Evolutionary conservation across 1,140 invertebrate species (phyloP), one percentile per base, ranked within the genome.

Genomic region (Drosophila baimaii): DNA sequence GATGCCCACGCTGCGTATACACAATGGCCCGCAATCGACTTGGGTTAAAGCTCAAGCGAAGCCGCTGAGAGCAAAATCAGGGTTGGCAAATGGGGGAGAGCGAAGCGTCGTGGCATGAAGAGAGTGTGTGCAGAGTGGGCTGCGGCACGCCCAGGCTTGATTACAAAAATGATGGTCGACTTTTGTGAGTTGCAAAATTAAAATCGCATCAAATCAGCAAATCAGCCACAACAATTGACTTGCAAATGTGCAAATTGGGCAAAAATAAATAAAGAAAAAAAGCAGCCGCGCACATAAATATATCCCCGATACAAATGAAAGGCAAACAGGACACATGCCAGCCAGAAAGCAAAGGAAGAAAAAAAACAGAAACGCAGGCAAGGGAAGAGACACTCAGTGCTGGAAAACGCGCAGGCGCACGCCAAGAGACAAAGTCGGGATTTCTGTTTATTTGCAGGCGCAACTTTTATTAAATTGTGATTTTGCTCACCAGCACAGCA

Each of bases 381-480:
- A n/a, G 13, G 51, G 8, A 75, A 66, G 61, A 76, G 71, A 76
- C 72, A 76, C 39, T 46, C 25, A 17, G 13, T 33, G 29, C 41
- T 41, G 23, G 21, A 39, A 58, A 58, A 58, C 27, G 69, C 69
- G 75, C 58, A 78, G 74, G 82, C 82, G 78, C 82, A 65, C 46
- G 64, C 29, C 47, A 61, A 63, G 58, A 75, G 77, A 61, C 71
- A 81, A 55, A 63, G 51, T 70, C 23, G 35, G 51, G 51, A 43
- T 79, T 82, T 65, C 74, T 85, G 82, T 88, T 85, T 85, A 85
- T 88, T 85, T 85, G 82, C 82, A 82, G 83, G 83, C 83, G 79
- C 84, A 85, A 85, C 83, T 85, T 85, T 85, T 85, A 85, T 85
- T 85, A 85, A 85, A 85, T 85, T 88, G 82, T 85, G 82, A 85